These are phyloP conservation scores for Hydrotaea cyrtoneurina DNA, from an alignment of 2,888 invertebrate species.

Conservation along the genomic window DNA sequence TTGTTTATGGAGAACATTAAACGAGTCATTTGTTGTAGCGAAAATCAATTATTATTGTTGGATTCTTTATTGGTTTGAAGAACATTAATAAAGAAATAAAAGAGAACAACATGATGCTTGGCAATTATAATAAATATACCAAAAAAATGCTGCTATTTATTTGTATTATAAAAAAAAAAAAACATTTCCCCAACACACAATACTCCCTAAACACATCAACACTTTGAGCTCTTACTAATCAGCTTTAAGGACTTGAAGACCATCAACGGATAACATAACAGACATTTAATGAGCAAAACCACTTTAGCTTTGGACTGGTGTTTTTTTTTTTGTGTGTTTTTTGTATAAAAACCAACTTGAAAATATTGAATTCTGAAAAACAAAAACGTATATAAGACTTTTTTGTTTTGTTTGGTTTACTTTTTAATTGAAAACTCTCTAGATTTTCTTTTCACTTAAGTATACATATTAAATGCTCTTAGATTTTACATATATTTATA, in stretches of 20 bases:
- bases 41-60: no score
- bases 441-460: not conserved
- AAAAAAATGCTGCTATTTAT: slow-evolving; percentile 58
- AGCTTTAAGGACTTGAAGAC: no score
- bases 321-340: no score
- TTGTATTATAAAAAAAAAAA: slow-evolving; percentile 11
- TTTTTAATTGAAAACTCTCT: slow-evolving; percentile 13
- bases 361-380: not conserved
- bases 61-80: no score
- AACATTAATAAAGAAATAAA: no score
- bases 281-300: not conserved
- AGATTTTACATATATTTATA: not conserved
- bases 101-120: not conserved
- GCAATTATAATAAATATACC: not conserved
- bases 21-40: no score
- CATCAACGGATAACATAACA: no score
- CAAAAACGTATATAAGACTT: not conserved
- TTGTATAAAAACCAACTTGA: not conserved
- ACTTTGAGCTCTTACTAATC: no score
- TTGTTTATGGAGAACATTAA: no score
- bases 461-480: not conserved
- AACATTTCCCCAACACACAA: no score
- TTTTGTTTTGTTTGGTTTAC: not conserved
- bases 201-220: no score
- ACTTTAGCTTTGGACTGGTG: slow-evolving; percentile 1